Base-by-base conservation (phyloP, 2,797 vertebrate genomes). In the Hoplostethus mediterraneus region DNA sequence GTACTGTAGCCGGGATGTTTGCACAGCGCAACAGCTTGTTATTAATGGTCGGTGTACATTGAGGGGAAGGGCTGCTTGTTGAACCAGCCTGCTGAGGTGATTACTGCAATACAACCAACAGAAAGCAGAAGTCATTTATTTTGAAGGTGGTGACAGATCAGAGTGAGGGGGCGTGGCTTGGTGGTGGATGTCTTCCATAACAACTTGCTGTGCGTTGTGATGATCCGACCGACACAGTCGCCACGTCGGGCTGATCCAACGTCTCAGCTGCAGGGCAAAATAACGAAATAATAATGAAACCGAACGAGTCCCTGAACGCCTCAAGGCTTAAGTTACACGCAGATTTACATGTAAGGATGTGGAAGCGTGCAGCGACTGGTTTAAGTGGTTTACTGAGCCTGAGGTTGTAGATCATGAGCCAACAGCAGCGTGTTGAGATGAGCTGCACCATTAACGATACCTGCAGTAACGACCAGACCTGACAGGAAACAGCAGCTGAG, bases 371-470 rank as follows among this genome's bases (percentile, higher is more conserved):
- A 64, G 75, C 67, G 36, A 71, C 83, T 71, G 74, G 84, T 80
- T 1, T 63, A 63, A 67, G 80, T 58, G 64, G 69, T 36, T 21
- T 74, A 3, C 31, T 81, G 48, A 87, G 77, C 82, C 71, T 7
- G 65, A 16, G 84, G 63, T 59, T 42, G 49, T 3, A 38, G 71
- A 54, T 73, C 55, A 31, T 8, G 30, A 58, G 48, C 17, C 71
- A 54, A 16, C 47, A 17, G 62, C 71, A 82, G 77, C 90, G 76
- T 61, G 80, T 87, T 89, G 82, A 84, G 83, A 55, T 54, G 74
- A 87, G 75, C 83, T 61, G 53, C n/a, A 16, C 10, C 38, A 87
- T 87, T 82, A 84, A 52, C 64, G 55, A 59, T 80, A 68, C 71
- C 31, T 53, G 9, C 73, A 25, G 49, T 78, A 86, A 62, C 66